Evolutionary conservation across 2,888 invertebrate species (phyloP).

Genomic region (Daptonema setosum): DNA sequence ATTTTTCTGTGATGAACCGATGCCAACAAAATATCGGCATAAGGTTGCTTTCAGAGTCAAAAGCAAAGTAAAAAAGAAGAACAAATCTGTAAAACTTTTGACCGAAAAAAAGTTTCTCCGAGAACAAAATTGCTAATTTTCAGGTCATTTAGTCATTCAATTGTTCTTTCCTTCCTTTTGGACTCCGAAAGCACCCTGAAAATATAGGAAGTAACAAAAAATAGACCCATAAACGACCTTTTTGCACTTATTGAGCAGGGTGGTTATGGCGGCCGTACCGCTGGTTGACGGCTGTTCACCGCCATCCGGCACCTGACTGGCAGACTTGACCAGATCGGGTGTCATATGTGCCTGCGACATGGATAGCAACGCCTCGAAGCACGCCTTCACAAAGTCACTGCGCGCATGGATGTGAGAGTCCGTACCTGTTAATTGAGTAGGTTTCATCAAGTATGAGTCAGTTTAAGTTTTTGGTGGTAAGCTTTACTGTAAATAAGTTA

Average conservation of each 20-base stretch:
- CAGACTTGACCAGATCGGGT: neutral
- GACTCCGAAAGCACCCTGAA: neutral
- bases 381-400: constrained; percentile 26
- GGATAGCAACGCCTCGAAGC: constrained; percentile 25
- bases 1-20: neutral
- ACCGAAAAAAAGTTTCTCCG: too few species aligned
- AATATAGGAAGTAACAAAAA: neutral
- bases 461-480: too few species aligned
- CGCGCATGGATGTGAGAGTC: constrained; percentile 27
- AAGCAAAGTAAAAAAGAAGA: too few species aligned
- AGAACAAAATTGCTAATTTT: too few species aligned
- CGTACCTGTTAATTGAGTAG: too few species aligned
- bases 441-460: too few species aligned
- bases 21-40: neutral
- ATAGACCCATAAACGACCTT: neutral
- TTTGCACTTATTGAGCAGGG: neutral
- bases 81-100: too few species aligned
- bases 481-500: too few species aligned
- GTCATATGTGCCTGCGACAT: constrained; percentile 7
- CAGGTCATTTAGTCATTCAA: too few species aligned
- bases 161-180: too few species aligned
- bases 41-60: too few species aligned
- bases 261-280: neutral
- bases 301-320: neutral
- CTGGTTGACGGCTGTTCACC: neutral